Evolutionary conservation across 2,888 invertebrate species (phyloP), one percentile per base, ranked within the genome.

Genomic region (Drosophila kanekoi): DNA sequence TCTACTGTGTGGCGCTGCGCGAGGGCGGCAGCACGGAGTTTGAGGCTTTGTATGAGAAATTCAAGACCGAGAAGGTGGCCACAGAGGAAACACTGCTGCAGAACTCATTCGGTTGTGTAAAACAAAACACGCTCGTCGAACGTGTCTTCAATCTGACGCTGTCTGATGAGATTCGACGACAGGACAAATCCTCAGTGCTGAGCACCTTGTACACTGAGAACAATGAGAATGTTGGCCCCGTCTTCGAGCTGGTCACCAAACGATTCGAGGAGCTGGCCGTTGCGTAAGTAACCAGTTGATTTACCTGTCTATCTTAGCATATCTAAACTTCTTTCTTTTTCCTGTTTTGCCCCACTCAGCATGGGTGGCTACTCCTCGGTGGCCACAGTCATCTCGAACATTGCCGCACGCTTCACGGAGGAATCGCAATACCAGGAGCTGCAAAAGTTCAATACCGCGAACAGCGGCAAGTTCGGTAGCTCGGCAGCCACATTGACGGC

Each of bases 1-100:
- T 97, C 0, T 97, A 97, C 92, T 97, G 97, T 89, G 94, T 94
- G 18, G 96, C 94, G 1, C 93, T 97, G 9, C 94, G 94, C n/a
- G 90, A 94, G 33, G 96, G 96, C 0, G 92, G 92, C 0, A 81
- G 89, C n/a, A 89, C 89, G 0, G 95, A 96, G 69, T 97, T 96
- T 94, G 85, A 94, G 1, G 94, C 93, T 79, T 91, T 96, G 20
- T 96, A 95, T 94, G 75, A 93, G 0, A 94, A 94, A 70, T 96
- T 95, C 91, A 84, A 91, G 53, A 88, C 77, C 0, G 93, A 94
- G 53, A 94, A 94, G 37, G 94, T 95, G 1, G 95, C 95, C 41
- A 94, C 95, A 0, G 97, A 97, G 91, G 94, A 95, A 90, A 93
- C 94, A 4, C 91, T 94, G 9, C 93, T 97, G 1, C 93, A 97